Base-by-base conservation (phyloP, 2,797 vertebrate species). In the Poecilia gillii region DNA sequence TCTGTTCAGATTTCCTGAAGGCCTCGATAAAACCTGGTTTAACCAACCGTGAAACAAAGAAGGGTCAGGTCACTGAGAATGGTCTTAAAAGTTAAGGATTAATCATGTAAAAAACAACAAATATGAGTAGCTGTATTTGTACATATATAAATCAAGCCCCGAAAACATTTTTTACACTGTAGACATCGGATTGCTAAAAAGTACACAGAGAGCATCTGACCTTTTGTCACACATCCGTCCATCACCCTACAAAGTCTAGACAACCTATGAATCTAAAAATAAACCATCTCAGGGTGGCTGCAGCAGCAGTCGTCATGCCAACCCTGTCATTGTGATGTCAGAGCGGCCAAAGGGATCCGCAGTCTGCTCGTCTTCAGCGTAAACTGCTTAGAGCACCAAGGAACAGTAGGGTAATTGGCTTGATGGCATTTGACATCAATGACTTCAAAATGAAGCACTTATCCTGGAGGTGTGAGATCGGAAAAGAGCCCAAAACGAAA, bases 351-450 rank as follows among this genome's bases (percentile, higher is more conserved):
- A 25, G 49, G 41, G 78, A 83, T 57, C 70, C 0, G 14, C 31
- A 0, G 62, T 84, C 82, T 84, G 77, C 12, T 16, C 59, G 41
- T 28, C 80, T 81, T 3, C 82, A 87, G 77, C 78, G 75, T 84
- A 93, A 92, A 85, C 84, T 84, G 74, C 78, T 93, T 79, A 84
- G 28, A 46, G 87, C 53, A 78, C 84, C 84, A 87, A 91, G 84
- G 81, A 82, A 90, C 76, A 46, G 70, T 71, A 82, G 77, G 80
- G 78, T 95, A 94, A 96, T 94, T 81, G 57, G 92, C 90, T 95
- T 92, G 79, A 87, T 91, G 92, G 87, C 87, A 79, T 94, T 88
- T 94, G 91, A 89, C 89, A 89, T 91, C 84, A 89, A 87, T 79
- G 89, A 64, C 72, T 87, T 72, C 78, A 55, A 78, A 86, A 78